Percentiles rank a stretch among this genome's conserved stretches.
These are phyloP conservation scores for Phylloscopus trochilus DNA, from an alignment of 2,113 vertebrate genomes.

Conservation along the genomic window DNA sequence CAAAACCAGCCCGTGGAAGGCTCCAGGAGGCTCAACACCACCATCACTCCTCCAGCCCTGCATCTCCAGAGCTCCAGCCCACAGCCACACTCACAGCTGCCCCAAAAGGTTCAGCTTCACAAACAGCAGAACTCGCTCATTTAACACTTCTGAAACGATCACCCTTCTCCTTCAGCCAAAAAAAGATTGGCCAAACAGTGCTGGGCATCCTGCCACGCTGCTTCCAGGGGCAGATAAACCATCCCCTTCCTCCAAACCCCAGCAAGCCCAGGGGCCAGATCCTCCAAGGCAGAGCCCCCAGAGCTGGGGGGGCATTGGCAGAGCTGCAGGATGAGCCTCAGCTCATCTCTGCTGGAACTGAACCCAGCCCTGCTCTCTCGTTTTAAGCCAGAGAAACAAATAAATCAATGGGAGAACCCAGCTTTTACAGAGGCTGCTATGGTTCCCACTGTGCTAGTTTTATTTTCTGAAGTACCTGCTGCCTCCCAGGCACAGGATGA, in stretches of 20 bases:
- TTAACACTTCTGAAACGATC: background rate
- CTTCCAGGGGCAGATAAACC: background rate
- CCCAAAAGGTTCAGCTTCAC: background rate
- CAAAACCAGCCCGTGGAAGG: background rate
- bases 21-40: background rate
- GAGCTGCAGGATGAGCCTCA: background rate
- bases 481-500: background rate
- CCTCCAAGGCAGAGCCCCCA: background rate
- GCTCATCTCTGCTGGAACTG: background rate
- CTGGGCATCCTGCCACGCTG: constrained; percentile 5
- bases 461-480: constrained; percentile 38
- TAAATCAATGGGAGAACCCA: background rate
- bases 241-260: background rate
- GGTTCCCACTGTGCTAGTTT: constrained; percentile 32
- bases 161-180: background rate
- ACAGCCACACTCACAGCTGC: background rate
- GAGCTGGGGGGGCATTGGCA: background rate
- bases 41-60: background rate
- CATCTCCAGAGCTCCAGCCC: accelerated
- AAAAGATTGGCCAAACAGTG: background rate
- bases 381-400: constrained; percentile 16
- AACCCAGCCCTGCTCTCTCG: background rate
- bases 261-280: accelerated
- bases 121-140: background rate
- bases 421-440: constrained; percentile 5